Conservation (phyloP, 1,140 invertebrate genomes). For the Aethina tumida region DNA sequence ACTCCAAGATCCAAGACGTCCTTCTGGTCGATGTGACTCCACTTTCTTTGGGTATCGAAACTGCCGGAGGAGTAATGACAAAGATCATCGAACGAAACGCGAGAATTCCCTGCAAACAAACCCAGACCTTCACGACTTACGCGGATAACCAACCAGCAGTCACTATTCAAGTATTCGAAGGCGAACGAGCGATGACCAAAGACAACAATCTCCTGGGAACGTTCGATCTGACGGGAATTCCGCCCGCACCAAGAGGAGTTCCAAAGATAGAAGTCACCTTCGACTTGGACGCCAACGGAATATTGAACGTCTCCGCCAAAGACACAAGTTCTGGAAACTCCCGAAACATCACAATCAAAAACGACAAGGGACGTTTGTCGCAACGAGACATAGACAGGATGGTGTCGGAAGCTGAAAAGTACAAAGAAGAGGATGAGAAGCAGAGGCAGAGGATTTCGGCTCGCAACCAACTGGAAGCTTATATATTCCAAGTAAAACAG, state of each 20-base stretch:
- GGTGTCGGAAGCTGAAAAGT: conserved; percentile 55
- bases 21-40: conserved; percentile 60
- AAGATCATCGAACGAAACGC: conserved; percentile 53
- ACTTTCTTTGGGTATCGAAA: conserved; percentile 53
- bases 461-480: conserved; percentile 55
- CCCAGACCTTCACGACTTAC: conserved; percentile 54
- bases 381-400: conserved; percentile 79
- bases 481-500: conserved; percentile 61
- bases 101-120: conserved; percentile 52
- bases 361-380: conserved; percentile 69
- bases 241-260: conserved; percentile 43
- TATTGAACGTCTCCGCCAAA: conserved; percentile 52
- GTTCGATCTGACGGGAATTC: conserved; percentile 60
- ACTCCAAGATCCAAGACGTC: conserved; percentile 51
- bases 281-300: conserved; percentile 60
- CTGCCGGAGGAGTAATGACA: conserved; percentile 52
- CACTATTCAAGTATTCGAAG: conserved; percentile 65
- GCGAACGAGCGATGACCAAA: conserved; percentile 68
- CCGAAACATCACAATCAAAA: conserved; percentile 70
- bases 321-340: conserved; percentile 41
- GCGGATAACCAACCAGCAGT: conserved; percentile 61
- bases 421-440: conserved; percentile 58
- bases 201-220: conserved; percentile 67
- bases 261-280: conserved; percentile 67
- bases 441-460: conserved; percentile 53